Evolutionary conservation across 2,888 invertebrate genomes (phyloP).

Genomic region (Dicyrtoma fusca): DNA sequence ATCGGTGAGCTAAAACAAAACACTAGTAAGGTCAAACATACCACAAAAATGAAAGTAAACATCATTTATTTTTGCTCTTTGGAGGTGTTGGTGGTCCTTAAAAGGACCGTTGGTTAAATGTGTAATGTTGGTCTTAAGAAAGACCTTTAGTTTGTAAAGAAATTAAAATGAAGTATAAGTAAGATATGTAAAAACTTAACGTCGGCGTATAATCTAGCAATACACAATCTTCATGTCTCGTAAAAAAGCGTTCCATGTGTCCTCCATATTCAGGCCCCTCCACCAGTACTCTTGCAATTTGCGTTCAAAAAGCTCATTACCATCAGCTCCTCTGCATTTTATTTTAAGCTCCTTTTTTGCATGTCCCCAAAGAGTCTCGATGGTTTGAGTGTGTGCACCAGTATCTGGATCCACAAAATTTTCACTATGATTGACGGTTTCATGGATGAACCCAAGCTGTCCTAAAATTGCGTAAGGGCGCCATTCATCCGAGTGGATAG

Average conservation of each 20-base stretch:
- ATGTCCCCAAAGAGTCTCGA: conserved; percentile 39
- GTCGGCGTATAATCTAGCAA: too few relatives aligned
- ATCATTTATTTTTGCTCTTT: too few relatives aligned
- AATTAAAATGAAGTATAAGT: too few relatives aligned
- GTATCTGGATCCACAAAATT: conserved; percentile 44
- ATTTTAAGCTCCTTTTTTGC: background rate
- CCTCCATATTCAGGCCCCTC: background rate
- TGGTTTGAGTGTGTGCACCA: conserved; percentile 41
- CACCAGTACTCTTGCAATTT: background rate
- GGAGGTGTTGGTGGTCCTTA: too few relatives aligned
- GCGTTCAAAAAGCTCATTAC: background rate
- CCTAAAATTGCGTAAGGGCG: conserved; percentile 14
- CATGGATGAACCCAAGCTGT: conserved; percentile 30
- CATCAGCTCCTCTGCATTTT: conserved; percentile 1
- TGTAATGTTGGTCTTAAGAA: too few relatives aligned
- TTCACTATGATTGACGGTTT: conserved; percentile 35
- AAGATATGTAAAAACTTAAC: too few relatives aligned
- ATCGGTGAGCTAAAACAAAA: too few relatives aligned
- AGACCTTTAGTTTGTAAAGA: too few relatives aligned
- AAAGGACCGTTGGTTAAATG: too few relatives aligned
- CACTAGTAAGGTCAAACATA: too few relatives aligned
- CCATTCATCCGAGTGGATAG: conserved; percentile 27
- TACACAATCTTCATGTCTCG: background rate
- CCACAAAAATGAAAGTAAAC: too few relatives aligned
- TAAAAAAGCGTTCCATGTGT: background rate